Base-by-base conservation (phyloP, 2,797 vertebrate genomes). In the Notoglanidium macrostoma region DNA sequence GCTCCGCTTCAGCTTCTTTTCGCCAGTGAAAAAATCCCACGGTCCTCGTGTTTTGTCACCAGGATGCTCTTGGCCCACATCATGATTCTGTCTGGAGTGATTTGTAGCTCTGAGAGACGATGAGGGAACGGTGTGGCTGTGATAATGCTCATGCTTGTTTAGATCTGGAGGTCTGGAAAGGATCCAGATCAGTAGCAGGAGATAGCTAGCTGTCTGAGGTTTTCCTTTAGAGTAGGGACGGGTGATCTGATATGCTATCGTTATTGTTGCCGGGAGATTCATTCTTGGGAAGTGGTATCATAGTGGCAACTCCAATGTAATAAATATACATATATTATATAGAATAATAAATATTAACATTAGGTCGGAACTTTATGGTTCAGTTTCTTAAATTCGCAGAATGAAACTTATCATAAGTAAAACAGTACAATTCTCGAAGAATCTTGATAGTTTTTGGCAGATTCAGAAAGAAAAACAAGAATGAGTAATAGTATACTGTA, bases 1-100 rank as follows among this genome's bases (percentile, higher is more conserved):
- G 46, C 86, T 90, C 55, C 54, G 54, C 61, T 84, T 86, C 70
- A 57, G 23, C 15, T 35, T 76, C 63, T 82, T 86, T 70, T 61
- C 61, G 61, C 54, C 76, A 55, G 61, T 74, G 54, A 79, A 85
- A 79, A 54, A 68, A 79, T 83, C 73, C 44, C 85, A 82, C 61
- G 70, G 55, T 84, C 86, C 74, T 67, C 23, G 57, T 89, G 85
- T 87, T 87, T 72, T 87, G 81, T 87, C 59, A 49, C 40, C 55
- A 29, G 65, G 85, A 55, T 90, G 79, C 49, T 86, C 85, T 88
- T 86, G 85, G 68, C 88, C 68, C 46, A 49, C 89, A 88, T 85
- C 83, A 72, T 87, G 73, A 44, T 82, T 85, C n/a, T 46, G 32
- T 55, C 26, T 83, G 70, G 55, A 88, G 81, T 74, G 82, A 88